Evolutionary conservation across 2,888 invertebrate genomes (phyloP), one percentile per base, ranked within the genome.

Genomic region (Alsophila aescularia): DNA sequence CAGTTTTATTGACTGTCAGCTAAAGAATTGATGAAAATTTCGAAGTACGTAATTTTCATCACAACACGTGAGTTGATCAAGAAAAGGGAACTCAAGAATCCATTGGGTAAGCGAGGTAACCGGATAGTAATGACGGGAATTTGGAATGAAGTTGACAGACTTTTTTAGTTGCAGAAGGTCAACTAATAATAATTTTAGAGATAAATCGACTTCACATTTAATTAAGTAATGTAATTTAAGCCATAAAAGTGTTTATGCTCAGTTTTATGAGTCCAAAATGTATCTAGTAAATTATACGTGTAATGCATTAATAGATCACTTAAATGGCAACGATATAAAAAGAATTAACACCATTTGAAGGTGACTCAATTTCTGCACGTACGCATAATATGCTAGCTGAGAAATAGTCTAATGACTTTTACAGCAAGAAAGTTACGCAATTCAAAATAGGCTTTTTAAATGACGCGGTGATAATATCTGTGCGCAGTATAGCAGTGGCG

Each of bases 261-360:
- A 44, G 21, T 51, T 52, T 44, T 42, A 52, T 35, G 32, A 18
- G 34, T 27, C 12, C 13, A 41, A 45, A 43, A 35, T 40, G 10
- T 34, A 45, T 10, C 34, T 12, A 32, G 40, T 51, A 21, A 54
- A 43, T 53, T 53, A 62, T 44, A 51, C 37, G 27, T 37, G 27
- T 48, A 35, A 50, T 41, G 51, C 43, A 32, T 41, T 48, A 55
- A 52, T 58, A 52, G 54, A 52, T 52, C 48, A 58, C 51, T 55
- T 44, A 52, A 58, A 58, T 56, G 18, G 52, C 31, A 14, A 35
- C 12, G 37, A 42, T 34, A 45, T 52, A 50, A 32, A 52, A 49
- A 41, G 41, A 47, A 52, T 54, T 48, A 43, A 37, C 48, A 42
- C 35, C 27, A 21, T 56, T 52, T 48, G 35, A 52, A 60, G 51